phyloP scores from a whole-genome alignment of 2,113 vertebrate genomes.

The Megalops atlanticus region DNA sequence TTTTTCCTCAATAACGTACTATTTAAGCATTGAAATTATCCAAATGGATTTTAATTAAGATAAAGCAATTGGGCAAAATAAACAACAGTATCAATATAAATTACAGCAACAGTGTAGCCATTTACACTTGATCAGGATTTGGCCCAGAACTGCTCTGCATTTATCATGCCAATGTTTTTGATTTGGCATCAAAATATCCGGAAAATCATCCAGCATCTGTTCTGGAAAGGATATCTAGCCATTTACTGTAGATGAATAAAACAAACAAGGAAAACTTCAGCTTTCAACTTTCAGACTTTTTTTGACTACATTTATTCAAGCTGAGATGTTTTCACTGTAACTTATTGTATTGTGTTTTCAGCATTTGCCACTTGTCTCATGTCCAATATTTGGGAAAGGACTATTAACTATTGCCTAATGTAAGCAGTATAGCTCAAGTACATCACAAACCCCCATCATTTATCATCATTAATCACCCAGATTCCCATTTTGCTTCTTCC shows the following conservation, averaged over 20 bases:
- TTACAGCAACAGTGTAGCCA: neutral
- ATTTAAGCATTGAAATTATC: neutral
- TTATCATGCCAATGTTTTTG: neutral
- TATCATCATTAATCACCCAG: too few species aligned
- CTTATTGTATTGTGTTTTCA: too few species aligned
- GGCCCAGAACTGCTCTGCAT: neutral
- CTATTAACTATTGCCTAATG: too few species aligned
- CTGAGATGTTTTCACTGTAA: neutral
- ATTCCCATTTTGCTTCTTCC: too few species aligned
- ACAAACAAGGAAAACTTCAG: too few species aligned
- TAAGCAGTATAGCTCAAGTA: too few species aligned
- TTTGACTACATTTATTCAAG: neutral
- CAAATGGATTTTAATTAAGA: neutral
- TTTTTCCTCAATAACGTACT: neutral
- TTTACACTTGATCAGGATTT: neutral
- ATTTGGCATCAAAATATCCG: neutral
- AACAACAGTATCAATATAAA: neutral
- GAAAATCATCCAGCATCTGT: neutral
- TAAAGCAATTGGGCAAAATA: constrained; percentile 1
- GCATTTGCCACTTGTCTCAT: too few species aligned
- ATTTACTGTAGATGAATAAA: neutral
- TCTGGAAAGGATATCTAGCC: neutral
- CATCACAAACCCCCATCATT: too few species aligned
- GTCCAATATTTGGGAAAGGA: too few species aligned
- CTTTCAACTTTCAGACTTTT: neutral